A percentile compares a stretch with the other conserved stretches of the same genome.
phyloP scores from a whole-genome alignment of 2,113 vertebrate species.

The Pelecanoides urinatrix region DNA sequence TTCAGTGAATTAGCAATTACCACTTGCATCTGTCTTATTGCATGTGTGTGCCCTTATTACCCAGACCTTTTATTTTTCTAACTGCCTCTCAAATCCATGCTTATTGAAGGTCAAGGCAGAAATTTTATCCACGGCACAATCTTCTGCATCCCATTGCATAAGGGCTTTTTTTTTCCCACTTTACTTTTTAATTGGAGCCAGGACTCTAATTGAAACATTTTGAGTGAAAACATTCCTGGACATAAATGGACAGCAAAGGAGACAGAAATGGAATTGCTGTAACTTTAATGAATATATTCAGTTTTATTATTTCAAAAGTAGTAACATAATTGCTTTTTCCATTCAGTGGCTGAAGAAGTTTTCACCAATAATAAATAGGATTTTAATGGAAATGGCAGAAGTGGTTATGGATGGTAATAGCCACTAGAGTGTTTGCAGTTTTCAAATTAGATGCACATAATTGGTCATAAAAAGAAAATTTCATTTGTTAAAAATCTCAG shows the following conservation, averaged over 20 bases:
- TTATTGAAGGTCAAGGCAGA: neutral
- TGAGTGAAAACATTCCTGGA: slow-evolving; percentile 42
- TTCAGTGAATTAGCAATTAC: neutral
- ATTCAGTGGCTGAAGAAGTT: slow-evolving; percentile 54
- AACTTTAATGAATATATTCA: slow-evolving; percentile 60
- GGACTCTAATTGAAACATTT: slow-evolving; percentile 46
- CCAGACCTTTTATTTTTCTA: neutral
- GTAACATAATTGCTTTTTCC: slow-evolving; percentile 62
- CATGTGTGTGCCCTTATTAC: neutral
- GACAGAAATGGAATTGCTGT: slow-evolving; percentile 34
- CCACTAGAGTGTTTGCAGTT: slow-evolving; percentile 48
- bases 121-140: neutral
- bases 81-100: neutral
- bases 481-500: slow-evolving; percentile 57
- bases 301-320: slow-evolving; percentile 67
- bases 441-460: slow-evolving; percentile 51
- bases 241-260: slow-evolving; percentile 28
- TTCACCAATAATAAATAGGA: slow-evolving; percentile 60
- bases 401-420: slow-evolving; percentile 47
- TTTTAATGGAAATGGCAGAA: slow-evolving; percentile 62
- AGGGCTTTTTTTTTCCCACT: neutral
- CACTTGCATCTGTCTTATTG: neutral
- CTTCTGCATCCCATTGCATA: neutral
- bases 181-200: slow-evolving; percentile 14
- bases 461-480: slow-evolving; percentile 73